Percentiles rank a stretch among this genome's conserved stretches.
Evolutionary conservation across 1,140 invertebrate genomes (phyloP).

Genomic region (Conus betulinus): DNA sequence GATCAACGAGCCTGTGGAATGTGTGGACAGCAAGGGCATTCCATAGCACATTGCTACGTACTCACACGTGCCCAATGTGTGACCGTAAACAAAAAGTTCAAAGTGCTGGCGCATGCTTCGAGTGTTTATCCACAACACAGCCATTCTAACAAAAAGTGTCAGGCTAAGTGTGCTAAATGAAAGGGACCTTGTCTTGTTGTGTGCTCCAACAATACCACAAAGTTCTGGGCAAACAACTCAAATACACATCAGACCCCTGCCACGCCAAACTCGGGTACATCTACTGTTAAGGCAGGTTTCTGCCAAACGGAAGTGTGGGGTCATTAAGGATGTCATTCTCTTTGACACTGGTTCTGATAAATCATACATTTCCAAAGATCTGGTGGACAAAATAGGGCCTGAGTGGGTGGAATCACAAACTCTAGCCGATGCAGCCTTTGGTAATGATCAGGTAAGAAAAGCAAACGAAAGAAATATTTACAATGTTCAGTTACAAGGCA

Average conservation of each 20-base stretch:
- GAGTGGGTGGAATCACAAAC: neutral
- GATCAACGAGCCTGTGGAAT: neutral
- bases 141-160: neutral
- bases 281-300: neutral
- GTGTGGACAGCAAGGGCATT: neutral
- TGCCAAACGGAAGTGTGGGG: neutral
- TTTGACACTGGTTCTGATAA: neutral
- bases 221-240: neutral
- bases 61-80: too few species aligned
- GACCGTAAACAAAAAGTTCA: neutral
- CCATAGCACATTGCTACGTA: neutral
- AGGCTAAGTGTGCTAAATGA: neutral
- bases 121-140: neutral
- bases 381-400: neutral
- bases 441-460: neutral
- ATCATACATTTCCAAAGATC: neutral
- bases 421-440: neutral
- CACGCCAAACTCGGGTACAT: neutral
- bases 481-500: neutral
- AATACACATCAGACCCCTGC: neutral
- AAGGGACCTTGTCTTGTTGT: neutral
- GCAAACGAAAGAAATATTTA: neutral
- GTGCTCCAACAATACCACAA: neutral
- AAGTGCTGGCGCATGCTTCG: neutral
- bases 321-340: neutral